Base-by-base conservation (phyloP, 2,797 vertebrate genomes). In the Ataeniobius toweri region DNA sequence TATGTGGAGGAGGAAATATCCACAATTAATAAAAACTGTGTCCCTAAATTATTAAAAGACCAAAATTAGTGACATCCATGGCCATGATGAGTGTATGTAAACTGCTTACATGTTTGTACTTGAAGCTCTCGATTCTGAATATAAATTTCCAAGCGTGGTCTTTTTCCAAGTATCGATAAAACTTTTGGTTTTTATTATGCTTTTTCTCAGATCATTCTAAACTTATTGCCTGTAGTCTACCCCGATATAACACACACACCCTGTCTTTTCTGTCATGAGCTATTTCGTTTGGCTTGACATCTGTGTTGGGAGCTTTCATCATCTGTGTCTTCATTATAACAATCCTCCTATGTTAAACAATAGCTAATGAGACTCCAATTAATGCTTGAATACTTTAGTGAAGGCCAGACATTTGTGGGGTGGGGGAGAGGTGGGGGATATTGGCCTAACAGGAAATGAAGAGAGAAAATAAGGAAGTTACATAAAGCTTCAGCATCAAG, bases 291-390 rank as follows among this genome's bases (percentile, higher is more conserved):
- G 76, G 50, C 83, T 74, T 72, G 65, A 77, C 83, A 81, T 87
- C 80, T 84, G 85, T 79, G 83, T 77, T 51, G 76, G 65, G 74
- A 85, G 75, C 80, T 86, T 85, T 75, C 39, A 89, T 92, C 90
- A 90, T 91, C 80, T 87, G 83, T 88, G 84, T 85, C 87, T 86
- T 93, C 89, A 88, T 93, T 92, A 91, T 91, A 91, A 79, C 70
- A 71, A 91, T 86, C 89, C 86, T 22, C 79, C 68, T 28, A 83
- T 78, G 83, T 89, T 90, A 92, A 89, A 84, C 86, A 85, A 85
- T 86, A 74, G 74, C 88, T 93, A 92, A 92, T 92, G 83, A 92
- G 86, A 84, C 80, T 87, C 81, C 85, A 91, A 93, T 93, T 93
- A 93, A 92, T 88, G 77, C 72, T 63, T 78, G 80, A 81, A 86